These are phyloP conservation scores for Xiphophorus couchianus DNA, from an alignment of 2,113 vertebrate species.

Conservation along the genomic window DNA sequence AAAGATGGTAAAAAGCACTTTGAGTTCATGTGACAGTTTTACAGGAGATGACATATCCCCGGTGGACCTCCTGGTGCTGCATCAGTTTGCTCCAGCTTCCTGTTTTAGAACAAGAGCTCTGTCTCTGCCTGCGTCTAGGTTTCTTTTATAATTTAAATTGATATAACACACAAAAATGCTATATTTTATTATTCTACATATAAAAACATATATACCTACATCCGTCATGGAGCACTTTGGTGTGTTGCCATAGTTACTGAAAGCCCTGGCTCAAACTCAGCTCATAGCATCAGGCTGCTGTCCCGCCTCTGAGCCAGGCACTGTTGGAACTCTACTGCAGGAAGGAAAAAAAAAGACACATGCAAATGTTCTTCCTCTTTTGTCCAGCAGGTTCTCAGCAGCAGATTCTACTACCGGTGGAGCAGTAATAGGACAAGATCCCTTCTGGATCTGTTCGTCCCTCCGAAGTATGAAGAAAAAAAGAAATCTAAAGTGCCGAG, in stretches of 20 bases:
- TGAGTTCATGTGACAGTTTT: not conserved
- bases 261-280: not conserved
- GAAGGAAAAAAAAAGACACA: slow-evolving; percentile 1
- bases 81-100: not conserved
- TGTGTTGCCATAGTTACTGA: not conserved
- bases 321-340: not conserved
- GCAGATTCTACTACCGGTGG: not conserved
- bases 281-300: not conserved
- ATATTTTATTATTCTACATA: not conserved
- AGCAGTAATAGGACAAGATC: not conserved
- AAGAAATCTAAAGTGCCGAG: slow-evolving; percentile 23
- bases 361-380: not conserved
- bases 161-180: not conserved
- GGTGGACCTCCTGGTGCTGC: not conserved
- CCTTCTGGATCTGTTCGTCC: not conserved
- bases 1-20: not conserved
- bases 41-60: not conserved
- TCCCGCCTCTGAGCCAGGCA: slow-evolving; percentile 35
- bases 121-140: not conserved
- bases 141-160: slow-evolving; percentile 7
- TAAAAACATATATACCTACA: slow-evolving; percentile 13
- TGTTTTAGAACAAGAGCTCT: not conserved
- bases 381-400: not conserved
- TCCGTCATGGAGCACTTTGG: not conserved
- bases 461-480: slow-evolving; percentile 16